Percentiles rank a stretch among this genome's conserved stretches.
Conservation (phyloP, 2,888 invertebrate species). For the Baccha elongata region DNA sequence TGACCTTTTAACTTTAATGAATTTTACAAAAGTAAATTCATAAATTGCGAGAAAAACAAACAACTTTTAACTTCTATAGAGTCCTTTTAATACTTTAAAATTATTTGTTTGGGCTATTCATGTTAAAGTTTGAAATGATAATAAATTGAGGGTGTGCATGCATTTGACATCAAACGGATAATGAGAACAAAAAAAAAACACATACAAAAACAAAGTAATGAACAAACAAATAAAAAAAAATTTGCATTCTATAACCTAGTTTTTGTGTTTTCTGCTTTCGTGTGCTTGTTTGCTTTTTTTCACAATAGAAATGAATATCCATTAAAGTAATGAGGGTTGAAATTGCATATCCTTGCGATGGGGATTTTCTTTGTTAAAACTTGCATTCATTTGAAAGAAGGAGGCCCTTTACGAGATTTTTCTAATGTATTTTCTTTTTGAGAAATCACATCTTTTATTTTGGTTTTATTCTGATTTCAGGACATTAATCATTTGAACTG, state of each 20-base stretch:
- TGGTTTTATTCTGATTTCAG: not conserved
- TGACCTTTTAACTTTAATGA: slow-evolving; percentile 67
- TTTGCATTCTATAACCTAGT: slow-evolving; percentile 56
- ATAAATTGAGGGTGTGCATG: slow-evolving; percentile 29
- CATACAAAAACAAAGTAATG: not conserved
- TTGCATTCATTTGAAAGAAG: slow-evolving; percentile 47
- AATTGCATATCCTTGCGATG: slow-evolving; percentile 55
- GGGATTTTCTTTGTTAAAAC: slow-evolving; percentile 45
- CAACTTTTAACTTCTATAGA: not conserved
- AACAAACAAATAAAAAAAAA: slow-evolving; percentile 21
- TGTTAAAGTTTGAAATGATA: not conserved
- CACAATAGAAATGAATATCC: slow-evolving; percentile 57
- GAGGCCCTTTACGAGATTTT: not conserved
- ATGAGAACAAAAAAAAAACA: slow-evolving; percentile 39
- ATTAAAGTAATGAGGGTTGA: slow-evolving; percentile 68
- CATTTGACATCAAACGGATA: slow-evolving; percentile 63
- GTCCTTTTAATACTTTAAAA: not conserved
- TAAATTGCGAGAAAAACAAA: not conserved
- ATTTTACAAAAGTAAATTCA: slow-evolving; percentile 42
- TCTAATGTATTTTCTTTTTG: not conserved
- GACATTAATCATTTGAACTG: no score
- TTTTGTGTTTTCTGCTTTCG: slow-evolving; percentile 17
- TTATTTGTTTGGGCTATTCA: not conserved
- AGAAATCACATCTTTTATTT: not conserved
- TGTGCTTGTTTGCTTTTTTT: not conserved